phyloP scores from a whole-genome alignment of 2,797 vertebrate species.

The Eupleurogrammus muticus region DNA sequence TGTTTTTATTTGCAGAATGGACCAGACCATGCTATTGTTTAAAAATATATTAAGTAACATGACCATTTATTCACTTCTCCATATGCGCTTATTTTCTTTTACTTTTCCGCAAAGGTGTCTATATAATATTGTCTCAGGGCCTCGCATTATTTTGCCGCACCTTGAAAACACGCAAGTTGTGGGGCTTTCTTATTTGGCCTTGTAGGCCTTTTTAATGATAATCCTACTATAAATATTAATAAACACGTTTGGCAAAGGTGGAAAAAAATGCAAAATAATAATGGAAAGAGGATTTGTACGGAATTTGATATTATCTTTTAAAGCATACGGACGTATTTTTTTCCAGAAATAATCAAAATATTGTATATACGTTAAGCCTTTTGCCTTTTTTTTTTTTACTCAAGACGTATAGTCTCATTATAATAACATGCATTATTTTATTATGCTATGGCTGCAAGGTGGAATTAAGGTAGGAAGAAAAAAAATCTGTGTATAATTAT shows the following conservation, averaged over 20 bases:
- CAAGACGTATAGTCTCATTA: neutral
- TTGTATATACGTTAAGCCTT: neutral
- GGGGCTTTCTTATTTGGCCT: constrained; percentile 42
- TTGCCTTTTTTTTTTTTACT: neutral
- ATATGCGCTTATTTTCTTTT: neutral
- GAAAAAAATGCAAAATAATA: neutral
- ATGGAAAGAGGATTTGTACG: neutral
- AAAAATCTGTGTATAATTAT: neutral
- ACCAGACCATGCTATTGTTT: neutral
- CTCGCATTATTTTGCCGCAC: neutral
- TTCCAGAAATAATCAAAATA: neutral
- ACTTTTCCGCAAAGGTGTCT: neutral
- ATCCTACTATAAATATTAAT: constrained; percentile 7
- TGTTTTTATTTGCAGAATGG: neutral
- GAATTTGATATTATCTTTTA: neutral
- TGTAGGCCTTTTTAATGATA: constrained; percentile 33
- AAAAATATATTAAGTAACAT: neutral
- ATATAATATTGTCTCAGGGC: neutral
- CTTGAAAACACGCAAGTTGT: neutral
- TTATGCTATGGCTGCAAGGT: neutral
- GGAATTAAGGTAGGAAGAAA: neutral
- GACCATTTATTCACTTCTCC: neutral
- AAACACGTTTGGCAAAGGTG: neutral
- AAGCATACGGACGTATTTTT: neutral
- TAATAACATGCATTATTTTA: neutral